Base-by-base conservation (phyloP, 2,113 vertebrate genomes). In the Pongo abelii region DNA sequence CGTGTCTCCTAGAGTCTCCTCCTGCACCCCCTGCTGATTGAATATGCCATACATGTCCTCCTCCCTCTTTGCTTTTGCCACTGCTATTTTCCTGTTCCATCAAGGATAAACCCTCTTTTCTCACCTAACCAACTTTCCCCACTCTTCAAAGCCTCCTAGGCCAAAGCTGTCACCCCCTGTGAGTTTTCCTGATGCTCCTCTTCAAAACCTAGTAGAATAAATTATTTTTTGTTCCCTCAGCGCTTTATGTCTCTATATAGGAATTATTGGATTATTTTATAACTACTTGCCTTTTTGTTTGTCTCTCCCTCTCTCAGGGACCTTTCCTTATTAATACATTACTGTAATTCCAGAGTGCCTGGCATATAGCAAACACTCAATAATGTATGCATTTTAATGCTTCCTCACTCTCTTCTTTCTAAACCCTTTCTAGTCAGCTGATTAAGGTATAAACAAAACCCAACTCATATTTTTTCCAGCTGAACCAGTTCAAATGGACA, bases 371-470 rank as follows among this genome's bases (percentile, higher is more conserved):
- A 59, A 70, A 38, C 12, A 11, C 27, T 78, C 30, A 55, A 3
- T 38, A 30, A 40, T 8, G 2, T 69, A 18, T 43, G 8, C 1
- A 52, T 75, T 69, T 86, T 70, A 72, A 89, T 55, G 59, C 22
- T 74, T 85, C 55, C 55, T 85, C 48, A 48, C 46, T 70, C 30
- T 93, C 84, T 79, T 75, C 81, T 74, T 87, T 87, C 57, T 94
- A 81, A 81, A 5, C 30, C 10, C n/a, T 85, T 79, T 81, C 59
- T 32, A 74, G 50, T 88, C 70, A 77, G 75, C 46, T 23, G 64
- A 88, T 84, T 48, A 70, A 90, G 43, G 89, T 81, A 32, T 78
- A 84, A 86, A 96, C 50, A 96, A 96, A 97, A 83, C 11, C 57
- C 35, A 57, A 38, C n/a, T 78, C 64, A 2, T 67, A 43, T 84